A percentile compares a stretch with the other conserved stretches of the same genome.
phyloP scores from a whole-genome alignment of 2,797 vertebrate genomes.

The Myotis vivesi region DNA sequence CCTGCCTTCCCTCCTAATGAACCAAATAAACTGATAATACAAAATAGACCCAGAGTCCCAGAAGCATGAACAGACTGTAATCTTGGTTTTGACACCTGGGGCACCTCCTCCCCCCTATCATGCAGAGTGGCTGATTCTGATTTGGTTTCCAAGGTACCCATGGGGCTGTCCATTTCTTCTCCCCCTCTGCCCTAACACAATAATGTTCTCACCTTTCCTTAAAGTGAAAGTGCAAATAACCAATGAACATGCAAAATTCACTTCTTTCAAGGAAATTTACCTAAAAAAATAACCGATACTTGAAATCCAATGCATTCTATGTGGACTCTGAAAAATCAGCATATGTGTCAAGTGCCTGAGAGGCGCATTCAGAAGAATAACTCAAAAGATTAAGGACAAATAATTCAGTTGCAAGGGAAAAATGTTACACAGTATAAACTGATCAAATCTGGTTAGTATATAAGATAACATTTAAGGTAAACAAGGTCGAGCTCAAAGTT shows the following conservation, averaged over 20 bases:
- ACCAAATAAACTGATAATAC: no score
- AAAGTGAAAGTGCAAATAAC: background rate
- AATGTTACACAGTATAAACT: background rate
- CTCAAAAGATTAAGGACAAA: background rate
- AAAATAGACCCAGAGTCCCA: no score
- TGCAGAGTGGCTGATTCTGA: background rate
- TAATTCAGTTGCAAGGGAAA: background rate
- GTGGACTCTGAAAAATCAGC: background rate
- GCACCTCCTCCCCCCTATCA: rapidly evolving
- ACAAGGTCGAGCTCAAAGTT: background rate
- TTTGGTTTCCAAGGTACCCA: background rate
- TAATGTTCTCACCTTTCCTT: background rate
- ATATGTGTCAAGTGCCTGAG: background rate
- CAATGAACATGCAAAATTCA: background rate
- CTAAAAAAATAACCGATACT: background rate
- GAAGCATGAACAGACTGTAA: no score
- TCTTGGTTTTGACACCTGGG: background rate
- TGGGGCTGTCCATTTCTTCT: background rate
- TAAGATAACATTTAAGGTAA: background rate
- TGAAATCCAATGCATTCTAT: background rate
- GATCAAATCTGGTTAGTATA: background rate
- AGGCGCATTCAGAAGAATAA: background rate
- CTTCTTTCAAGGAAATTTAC: background rate
- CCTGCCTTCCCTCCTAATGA: no score
- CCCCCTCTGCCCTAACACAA: background rate